Evolutionary conservation across 2,888 invertebrate genomes (phyloP).

Genomic region (Andrena hattorfiana): DNA sequence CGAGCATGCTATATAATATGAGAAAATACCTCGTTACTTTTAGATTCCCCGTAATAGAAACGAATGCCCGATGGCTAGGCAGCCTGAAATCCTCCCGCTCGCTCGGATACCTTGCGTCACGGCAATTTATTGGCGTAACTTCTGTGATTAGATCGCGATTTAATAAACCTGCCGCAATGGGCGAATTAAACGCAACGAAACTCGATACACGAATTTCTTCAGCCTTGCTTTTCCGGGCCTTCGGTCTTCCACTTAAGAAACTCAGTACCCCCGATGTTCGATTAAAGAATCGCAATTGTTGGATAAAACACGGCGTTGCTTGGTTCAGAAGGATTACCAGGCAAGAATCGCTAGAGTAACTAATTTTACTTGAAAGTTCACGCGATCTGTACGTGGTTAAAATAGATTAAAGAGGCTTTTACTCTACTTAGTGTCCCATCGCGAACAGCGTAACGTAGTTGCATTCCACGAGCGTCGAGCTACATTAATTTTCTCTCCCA

Average conservation of each 20-base stretch:
- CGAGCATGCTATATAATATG: conserved; percentile 55
- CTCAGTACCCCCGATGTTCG: too few relatives aligned
- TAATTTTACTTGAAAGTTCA: neutral
- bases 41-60: conserved; percentile 49
- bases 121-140: conserved; percentile 37
- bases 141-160: conserved; percentile 43
- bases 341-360: neutral
- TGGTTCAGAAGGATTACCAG: too few relatives aligned
- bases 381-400: too few relatives aligned
- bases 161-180: conserved; percentile 23
- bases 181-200: conserved; percentile 11
- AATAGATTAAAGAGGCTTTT: too few relatives aligned
- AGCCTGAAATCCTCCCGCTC: neutral
- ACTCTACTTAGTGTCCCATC: neutral
- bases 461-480: conserved; percentile 24
- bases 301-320: too few relatives aligned
- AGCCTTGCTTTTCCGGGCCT: too few relatives aligned
- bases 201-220: neutral
- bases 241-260: too few relatives aligned
- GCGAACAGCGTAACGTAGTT: neutral
- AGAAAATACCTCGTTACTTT: conserved; percentile 63
- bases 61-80: conserved; percentile 20
- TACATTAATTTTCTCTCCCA: conserved; percentile 61
- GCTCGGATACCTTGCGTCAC: neutral
- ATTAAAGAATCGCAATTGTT: too few relatives aligned